Evolutionary conservation across 2,113 vertebrate genomes (phyloP).

Genomic region (Gambusia holbrooki): DNA sequence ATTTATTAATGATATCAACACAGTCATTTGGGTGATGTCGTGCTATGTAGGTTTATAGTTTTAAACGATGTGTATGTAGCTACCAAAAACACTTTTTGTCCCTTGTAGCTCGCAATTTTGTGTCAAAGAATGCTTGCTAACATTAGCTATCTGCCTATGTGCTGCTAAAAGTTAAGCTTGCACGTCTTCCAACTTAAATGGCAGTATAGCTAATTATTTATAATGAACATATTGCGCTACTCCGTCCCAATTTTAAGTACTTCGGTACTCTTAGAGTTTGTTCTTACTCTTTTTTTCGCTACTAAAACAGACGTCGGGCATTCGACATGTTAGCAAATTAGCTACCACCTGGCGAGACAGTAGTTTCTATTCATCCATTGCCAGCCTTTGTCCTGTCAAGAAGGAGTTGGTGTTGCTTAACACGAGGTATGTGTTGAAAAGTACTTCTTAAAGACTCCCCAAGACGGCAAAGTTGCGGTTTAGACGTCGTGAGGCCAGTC

Average conservation of each 20-base stretch:
- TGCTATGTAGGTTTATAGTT: background rate
- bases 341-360: conserved; percentile 66
- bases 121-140: conserved; percentile 60
- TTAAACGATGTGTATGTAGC: background rate
- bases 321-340: conserved; percentile 57
- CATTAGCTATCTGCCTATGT: conserved; percentile 61
- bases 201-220: background rate
- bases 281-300: background rate
- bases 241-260: fast-evolving
- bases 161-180: conserved; percentile 68
- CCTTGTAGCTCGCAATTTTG: conserved; percentile 53
- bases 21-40: fast-evolving
- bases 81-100: conserved; percentile 14
- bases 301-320: conserved; percentile 4
- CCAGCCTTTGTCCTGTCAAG: conserved; percentile 73
- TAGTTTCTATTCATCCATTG: conserved; percentile 52
- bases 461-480: too few relatives aligned
- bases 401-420: conserved; percentile 34
- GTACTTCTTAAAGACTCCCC: background rate
- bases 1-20: background rate
- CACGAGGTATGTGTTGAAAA: conserved; percentile 36
- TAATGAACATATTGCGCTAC: background rate
- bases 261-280: background rate
- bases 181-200: conserved; percentile 8
- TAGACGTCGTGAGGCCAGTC: background rate